Conservation (phyloP, 2,888 invertebrate species). For the Cheiracanthium punctorium region DNA sequence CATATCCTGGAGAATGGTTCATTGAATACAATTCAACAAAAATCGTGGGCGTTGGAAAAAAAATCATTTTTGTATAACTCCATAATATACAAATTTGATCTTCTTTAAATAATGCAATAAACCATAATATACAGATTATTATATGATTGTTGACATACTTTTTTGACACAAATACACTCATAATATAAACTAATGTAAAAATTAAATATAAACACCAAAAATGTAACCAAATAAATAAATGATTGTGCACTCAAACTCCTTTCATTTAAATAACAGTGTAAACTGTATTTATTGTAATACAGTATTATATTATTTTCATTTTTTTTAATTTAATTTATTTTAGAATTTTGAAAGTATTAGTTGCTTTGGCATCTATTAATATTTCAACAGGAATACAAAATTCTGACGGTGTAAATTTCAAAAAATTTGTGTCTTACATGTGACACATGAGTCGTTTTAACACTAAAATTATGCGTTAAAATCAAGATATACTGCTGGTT, state of each 20-base stretch:
- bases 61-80: conserved; percentile 39
- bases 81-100: conserved; percentile 55
- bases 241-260: not conserved
- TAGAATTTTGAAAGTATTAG: too few relatives aligned
- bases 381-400: too few relatives aligned
- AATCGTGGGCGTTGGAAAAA: conserved; percentile 29
- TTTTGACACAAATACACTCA: conserved; percentile 7
- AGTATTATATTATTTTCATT: too few relatives aligned
- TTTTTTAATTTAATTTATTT: too few relatives aligned
- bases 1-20: not conserved
- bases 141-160: not conserved
- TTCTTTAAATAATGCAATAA: conserved; percentile 25
- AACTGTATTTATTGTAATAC: too few relatives aligned
- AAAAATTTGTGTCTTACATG: too few relatives aligned
- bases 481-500: too few relatives aligned
- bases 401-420: too few relatives aligned
- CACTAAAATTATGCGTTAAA: too few relatives aligned
- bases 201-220: conserved; percentile 34
- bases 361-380: too few relatives aligned
- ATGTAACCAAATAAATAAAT: not conserved
- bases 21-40: conserved; percentile 26
- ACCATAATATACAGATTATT: conserved; percentile 50
- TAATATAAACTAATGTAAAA: conserved; percentile 26
- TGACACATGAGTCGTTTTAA: too few relatives aligned
- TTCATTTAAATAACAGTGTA: too few relatives aligned